Conservation (phyloP, 2,113 vertebrate species). For the Lutjanus erythropterus region DNA sequence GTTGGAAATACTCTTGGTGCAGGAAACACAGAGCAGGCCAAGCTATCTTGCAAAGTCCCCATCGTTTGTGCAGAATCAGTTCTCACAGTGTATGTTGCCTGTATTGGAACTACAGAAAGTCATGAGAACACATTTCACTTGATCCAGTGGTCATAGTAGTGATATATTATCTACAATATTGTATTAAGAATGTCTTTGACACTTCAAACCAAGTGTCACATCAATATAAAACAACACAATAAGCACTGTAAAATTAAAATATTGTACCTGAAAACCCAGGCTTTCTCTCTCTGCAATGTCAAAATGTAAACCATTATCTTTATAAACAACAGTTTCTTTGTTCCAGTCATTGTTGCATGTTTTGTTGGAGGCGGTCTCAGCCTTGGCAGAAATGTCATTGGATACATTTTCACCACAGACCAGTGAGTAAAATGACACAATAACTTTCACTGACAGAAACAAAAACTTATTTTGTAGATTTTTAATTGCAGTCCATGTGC, state of each 20-base stretch:
- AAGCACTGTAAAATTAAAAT: background rate
- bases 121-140: background rate
- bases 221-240: background rate
- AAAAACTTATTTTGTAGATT: no score
- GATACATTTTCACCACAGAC: constrained; percentile 88
- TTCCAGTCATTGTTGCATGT: constrained; percentile 80
- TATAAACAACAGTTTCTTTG: background rate
- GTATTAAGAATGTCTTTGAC: background rate
- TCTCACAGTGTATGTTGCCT: background rate
- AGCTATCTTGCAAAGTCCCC: constrained; percentile 81
- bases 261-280: background rate
- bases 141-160: background rate
- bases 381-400: constrained; percentile 79
- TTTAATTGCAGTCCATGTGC: no score
- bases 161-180: background rate
- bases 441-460: background rate
- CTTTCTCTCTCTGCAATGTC: background rate
- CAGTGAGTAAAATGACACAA: constrained; percentile 76
- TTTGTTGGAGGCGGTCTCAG: constrained; percentile 76
- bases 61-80: constrained; percentile 79
- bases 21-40: constrained; percentile 86
- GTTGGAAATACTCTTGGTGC: constrained; percentile 92
- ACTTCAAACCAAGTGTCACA: background rate
- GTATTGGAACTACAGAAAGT: background rate
- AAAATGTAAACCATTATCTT: background rate